These are phyloP conservation scores for Acipenser ruthenus DNA, from an alignment of 2,797 vertebrate species.

Conservation along the genomic window DNA sequence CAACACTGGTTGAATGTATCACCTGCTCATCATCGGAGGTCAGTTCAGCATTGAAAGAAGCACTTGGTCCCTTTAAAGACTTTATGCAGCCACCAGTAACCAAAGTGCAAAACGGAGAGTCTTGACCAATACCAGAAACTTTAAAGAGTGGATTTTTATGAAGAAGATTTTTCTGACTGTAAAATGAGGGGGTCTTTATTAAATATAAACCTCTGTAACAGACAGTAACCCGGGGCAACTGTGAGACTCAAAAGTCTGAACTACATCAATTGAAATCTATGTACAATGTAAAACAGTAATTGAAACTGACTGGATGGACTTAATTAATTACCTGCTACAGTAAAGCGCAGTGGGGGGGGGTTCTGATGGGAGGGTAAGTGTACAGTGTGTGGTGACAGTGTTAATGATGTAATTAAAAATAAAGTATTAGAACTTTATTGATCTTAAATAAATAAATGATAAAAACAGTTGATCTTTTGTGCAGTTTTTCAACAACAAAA, in stretches of 20 bases:
- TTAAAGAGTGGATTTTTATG: neutral
- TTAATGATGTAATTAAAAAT: constrained; percentile 74
- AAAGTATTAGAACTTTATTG: constrained; percentile 63
- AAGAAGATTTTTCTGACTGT: neutral
- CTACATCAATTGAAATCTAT: constrained; percentile 35
- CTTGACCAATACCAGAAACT: constrained; percentile 62
- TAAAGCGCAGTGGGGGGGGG: constrained; percentile 65
- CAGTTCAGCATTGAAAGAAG: constrained; percentile 92
- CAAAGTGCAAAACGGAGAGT: constrained; percentile 95
- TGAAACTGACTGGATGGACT: constrained; percentile 55
- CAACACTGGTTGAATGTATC: constrained; percentile 93
- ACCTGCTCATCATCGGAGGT: constrained; percentile 93
- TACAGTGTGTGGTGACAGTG: constrained; percentile 83
- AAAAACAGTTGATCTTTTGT: constrained; percentile 58
- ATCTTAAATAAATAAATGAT: constrained; percentile 35
- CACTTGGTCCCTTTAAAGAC: constrained; percentile 95
- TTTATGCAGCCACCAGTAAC: constrained; percentile 94
- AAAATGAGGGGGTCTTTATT: constrained; percentile 24
- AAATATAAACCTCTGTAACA: constrained; percentile 19
- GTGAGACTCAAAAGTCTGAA: constrained; percentile 23
- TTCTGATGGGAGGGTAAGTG: constrained; percentile 65
- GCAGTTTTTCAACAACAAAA: constrained; percentile 79
- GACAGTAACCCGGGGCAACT: constrained; percentile 28
- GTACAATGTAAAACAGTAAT: constrained; percentile 50
- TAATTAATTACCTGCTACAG: constrained; percentile 62